phyloP scores from a whole-genome alignment of 2,113 vertebrate genomes.

The Parus major region DNA sequence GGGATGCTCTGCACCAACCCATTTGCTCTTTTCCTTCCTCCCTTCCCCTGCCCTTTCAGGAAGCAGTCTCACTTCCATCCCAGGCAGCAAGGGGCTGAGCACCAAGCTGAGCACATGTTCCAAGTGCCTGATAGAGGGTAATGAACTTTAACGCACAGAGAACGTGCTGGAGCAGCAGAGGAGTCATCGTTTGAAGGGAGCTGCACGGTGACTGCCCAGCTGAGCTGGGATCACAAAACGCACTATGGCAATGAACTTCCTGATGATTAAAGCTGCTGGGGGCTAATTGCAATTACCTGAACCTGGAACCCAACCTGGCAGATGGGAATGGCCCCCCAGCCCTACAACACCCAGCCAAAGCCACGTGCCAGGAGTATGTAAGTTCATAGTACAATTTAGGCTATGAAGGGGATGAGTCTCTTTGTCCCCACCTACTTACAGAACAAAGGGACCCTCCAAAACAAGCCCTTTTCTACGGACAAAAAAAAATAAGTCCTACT shows the following conservation, averaged over 20 bases:
- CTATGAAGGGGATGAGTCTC: not conserved
- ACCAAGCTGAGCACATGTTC: not conserved
- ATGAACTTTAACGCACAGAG: not conserved
- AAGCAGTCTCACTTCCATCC: not conserved
- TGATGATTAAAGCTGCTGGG: not conserved
- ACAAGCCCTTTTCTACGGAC: not conserved
- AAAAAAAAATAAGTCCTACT: not conserved
- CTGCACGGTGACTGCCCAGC: fast-evolving
- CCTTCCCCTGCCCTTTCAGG: not conserved
- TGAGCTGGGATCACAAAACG: not conserved
- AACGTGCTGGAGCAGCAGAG: not conserved
- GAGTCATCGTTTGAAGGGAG: not conserved
- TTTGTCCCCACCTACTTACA: not conserved
- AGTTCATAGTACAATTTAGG: not conserved
- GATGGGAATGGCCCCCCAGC: fast-evolving
- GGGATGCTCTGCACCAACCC: not conserved
- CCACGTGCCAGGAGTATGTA: fast-evolving
- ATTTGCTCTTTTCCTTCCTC: not conserved
- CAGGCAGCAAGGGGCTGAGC: not conserved
- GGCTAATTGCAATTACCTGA: not conserved
- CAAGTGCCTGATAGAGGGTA: not conserved
- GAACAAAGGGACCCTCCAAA: not conserved
- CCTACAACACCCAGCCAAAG: not conserved
- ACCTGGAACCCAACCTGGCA: not conserved
- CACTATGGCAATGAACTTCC: not conserved